Base-by-base conservation (phyloP, 2,888 invertebrate species). In the Blastobasis lacticolella region DNA sequence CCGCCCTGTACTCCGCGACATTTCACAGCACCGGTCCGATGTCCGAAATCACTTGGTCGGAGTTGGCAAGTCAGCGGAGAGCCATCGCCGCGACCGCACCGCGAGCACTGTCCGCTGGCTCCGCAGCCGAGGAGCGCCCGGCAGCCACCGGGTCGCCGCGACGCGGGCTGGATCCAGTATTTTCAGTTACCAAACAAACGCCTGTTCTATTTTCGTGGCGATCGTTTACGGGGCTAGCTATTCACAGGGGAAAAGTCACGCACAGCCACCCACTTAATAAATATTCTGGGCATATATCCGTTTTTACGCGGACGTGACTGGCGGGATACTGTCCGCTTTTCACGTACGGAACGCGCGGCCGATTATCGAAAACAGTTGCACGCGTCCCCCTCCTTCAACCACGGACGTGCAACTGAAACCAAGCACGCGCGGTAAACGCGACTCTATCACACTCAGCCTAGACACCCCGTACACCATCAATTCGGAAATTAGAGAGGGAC, bases 271-370 rank as follows among this genome's bases (percentile, higher is more conserved):
- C 88, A 85, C 87, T 84, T 85, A 85, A 90, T 90, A 90, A 90
- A 90, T 90, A 90, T 90, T 89, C 90, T 84, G 87, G 89, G 88
- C 90, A 88, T 89, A 88, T 89, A 89, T 89, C 88, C 87, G 86
- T 87, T 88, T 88, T 87, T 87, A 85, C 87, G 86, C 76, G 85
- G 79, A 88, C 88, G 88, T 88, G 88, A 87, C 87, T 75, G 78
- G 68, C 77, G 73, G 78, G 72, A 73, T 75, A 87, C 86, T 86
- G 87, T 80, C 87, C 87, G 87, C 81, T 84, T 81, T 87, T 81
- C 88, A 88, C 88, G 88, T 88, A 88, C 84, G 75, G 86, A 85
- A 84, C 86, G 86, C 84, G 86, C 84, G 77, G 79, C 76, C 86
- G 87, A 87, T 88, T 87, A 87, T 87, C 84, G 85, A 85, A 86